These are phyloP conservation scores for Aphelocoma coerulescens DNA, from an alignment of 2,113 vertebrate genomes.

Conservation along the genomic window DNA sequence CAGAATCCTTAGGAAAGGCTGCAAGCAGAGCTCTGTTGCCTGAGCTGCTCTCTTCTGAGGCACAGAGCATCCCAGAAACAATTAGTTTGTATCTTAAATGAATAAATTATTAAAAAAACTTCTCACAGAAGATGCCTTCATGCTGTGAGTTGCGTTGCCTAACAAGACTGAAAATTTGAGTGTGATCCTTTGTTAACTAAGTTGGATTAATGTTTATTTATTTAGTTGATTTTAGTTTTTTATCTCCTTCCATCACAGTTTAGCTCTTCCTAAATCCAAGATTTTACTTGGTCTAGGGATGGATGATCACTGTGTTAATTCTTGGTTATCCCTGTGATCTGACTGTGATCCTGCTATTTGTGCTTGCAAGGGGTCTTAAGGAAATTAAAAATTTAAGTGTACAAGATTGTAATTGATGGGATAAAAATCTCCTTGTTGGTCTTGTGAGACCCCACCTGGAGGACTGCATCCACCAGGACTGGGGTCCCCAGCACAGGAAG, in stretches of 20 bases:
- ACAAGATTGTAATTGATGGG: not conserved
- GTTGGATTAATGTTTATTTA: not conserved
- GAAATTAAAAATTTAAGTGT: not conserved
- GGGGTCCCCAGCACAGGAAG: not conserved
- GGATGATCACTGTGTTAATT: not conserved
- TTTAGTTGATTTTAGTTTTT: not conserved
- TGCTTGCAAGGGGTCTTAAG: not conserved
- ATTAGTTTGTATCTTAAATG: not conserved
- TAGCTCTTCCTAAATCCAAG: not conserved
- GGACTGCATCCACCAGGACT: not conserved
- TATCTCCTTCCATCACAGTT: not conserved
- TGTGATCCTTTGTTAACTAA: not conserved
- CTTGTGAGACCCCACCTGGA: not conserved
- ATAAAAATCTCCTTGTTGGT: not conserved
- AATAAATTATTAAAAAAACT: not conserved
- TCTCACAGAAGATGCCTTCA: not conserved
- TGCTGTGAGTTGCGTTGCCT: not conserved
- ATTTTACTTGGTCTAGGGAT: not conserved
- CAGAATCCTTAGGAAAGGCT: not conserved
- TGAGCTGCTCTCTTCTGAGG: accelerated
- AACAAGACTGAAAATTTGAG: not conserved
- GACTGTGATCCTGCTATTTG: not conserved
- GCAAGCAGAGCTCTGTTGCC: not conserved
- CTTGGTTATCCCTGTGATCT: not conserved
- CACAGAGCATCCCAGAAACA: not conserved